Evolutionary conservation across 2,797 vertebrate species (phyloP), one percentile per base, ranked within the genome.

Genomic region (Carapus acus): DNA sequence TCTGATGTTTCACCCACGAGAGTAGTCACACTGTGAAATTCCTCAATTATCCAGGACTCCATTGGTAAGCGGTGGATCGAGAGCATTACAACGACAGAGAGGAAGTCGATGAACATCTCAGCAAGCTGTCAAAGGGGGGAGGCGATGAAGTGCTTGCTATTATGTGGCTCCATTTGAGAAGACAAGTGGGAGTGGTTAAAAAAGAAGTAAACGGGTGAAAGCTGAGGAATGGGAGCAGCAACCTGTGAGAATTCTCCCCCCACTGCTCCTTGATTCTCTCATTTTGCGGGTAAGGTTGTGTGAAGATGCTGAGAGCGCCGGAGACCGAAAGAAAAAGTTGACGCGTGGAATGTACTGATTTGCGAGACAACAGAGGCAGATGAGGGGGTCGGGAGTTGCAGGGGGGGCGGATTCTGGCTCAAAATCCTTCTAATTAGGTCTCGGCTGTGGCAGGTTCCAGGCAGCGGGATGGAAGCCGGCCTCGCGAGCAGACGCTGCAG

Each of bases 21-120:
- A 72, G 65, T n/a, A 33, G 47, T 58, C 77, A 64, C 77, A 74
- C 69, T 67, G 68, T 58, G 75, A 79, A 49, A 58, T 63, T 66
- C 71, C 63, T 65, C 79, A 79, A 71, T 80, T 78, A 78, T 48
- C 65, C 63, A 64, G 69, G 68, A 56, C 34, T 51, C 69, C 44
- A 27, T 60, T 52, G 64, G 73, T 72, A 72, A 69, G 60, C 39
- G 13, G 52, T 37, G 24, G 49, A 68, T 67, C 11, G 11, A 53
- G 58, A 58, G 36, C 49, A 49, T 54, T 39, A 44, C 23, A 69
- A 53, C 56, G 17, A 45, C 41, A 62, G 61, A 41, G 49, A 23
- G 27, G 42, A 66, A 49, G 58, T 38, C 43, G 46, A 29, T 55
- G 37, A 69, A 65, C 67, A 62, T 55, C 52, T 69, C 52, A 41